These are phyloP conservation scores for Plagodis dolabraria DNA, from an alignment of 2,888 invertebrate genomes.

Conservation along the genomic window DNA sequence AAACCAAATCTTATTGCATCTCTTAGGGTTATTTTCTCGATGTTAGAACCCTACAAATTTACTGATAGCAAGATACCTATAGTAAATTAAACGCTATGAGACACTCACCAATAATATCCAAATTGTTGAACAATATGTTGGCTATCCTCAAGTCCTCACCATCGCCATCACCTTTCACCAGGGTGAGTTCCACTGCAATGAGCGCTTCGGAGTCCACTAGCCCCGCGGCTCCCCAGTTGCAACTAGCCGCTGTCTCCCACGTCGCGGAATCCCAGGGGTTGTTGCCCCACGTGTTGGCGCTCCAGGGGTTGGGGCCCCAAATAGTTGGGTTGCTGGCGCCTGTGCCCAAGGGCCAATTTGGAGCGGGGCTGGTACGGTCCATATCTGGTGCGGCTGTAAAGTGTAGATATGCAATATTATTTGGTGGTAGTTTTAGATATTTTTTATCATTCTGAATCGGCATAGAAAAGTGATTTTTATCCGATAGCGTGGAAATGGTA, in stretches of 20 bases:
- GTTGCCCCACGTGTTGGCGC: conserved; percentile 88
- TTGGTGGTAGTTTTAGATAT: too few relatives aligned
- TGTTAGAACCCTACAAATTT: too few relatives aligned
- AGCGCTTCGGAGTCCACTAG: conserved; percentile 93
- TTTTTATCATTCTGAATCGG: too few relatives aligned
- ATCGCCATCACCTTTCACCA: conserved; percentile 76
- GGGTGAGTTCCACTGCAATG: conserved; percentile 85
- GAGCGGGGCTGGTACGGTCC: conserved; percentile 55
- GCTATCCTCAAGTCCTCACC: conserved; percentile 88
- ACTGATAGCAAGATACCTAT: too few relatives aligned
- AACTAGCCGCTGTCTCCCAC: conserved; percentile 67
- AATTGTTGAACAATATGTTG: conserved; percentile 96
- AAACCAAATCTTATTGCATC: too few relatives aligned
- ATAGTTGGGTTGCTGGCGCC: conserved; percentile 32
- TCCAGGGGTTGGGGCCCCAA: conserved; percentile 59
- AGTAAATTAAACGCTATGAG: not conserved
- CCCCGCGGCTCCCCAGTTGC: conserved; percentile 90
- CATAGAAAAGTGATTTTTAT: too few relatives aligned
- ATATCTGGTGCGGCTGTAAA: conserved; percentile 41
- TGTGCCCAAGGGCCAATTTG: conserved; percentile 49
- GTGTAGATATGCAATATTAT: not conserved
- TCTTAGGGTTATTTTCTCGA: too few relatives aligned
- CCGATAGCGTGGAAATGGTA: too few relatives aligned
- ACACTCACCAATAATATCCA: conserved; percentile 94
- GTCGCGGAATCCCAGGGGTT: not conserved